Percentiles rank a stretch among this genome's conserved stretches.
These are phyloP conservation scores for Oreochromis tanganicae DNA, from an alignment of 2,113 vertebrate genomes.

Conservation along the genomic window DNA sequence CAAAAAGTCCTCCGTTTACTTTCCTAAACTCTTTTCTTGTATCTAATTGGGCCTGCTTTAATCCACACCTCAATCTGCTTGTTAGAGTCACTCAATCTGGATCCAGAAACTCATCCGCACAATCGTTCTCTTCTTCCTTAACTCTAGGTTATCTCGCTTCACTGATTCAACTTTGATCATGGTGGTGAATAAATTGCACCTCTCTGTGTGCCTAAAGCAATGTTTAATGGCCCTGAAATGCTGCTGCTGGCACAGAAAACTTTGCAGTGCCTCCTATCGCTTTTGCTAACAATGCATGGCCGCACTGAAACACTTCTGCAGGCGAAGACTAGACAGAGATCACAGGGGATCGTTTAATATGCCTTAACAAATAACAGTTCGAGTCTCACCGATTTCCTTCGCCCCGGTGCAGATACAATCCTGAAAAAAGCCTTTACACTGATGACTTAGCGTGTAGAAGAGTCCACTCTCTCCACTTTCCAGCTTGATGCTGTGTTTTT, in stretches of 20 bases:
- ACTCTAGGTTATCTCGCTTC: neutral
- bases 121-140: neutral
- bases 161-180: slow-evolving; percentile 12
- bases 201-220: neutral
- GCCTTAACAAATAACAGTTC: neutral
- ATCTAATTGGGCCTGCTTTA: neutral
- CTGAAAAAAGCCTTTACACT: neutral
- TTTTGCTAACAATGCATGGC: neutral
- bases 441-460: neutral
- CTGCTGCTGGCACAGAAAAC: neutral
- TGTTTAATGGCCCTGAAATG: slow-evolving; percentile 11
- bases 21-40: neutral
- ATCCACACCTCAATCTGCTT: neutral
- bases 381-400: neutral
- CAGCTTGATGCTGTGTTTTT: neutral
- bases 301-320: neutral
- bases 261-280: neutral
- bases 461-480: neutral
- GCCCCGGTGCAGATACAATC: neutral
- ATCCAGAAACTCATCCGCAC: neutral
- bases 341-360: slow-evolving; percentile 19
- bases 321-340: neutral
- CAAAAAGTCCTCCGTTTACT: neutral
- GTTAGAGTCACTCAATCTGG: neutral
- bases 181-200: neutral